Conservation (phyloP, 1,140 invertebrate species). For the Aphidius gifuensis region DNA sequence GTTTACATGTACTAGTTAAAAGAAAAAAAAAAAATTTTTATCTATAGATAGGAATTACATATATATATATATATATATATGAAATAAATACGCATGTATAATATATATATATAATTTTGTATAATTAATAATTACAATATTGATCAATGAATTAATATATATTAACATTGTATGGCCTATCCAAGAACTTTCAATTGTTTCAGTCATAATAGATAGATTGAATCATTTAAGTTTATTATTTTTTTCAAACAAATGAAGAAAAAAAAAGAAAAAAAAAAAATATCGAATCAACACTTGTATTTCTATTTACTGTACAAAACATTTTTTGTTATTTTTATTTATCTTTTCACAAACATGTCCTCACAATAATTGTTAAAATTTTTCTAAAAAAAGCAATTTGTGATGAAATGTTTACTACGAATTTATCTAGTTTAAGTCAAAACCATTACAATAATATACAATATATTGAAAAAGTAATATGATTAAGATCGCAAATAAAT, state of each 20-base stretch:
- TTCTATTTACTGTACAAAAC: conserved; percentile 22
- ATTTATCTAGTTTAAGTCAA: no score
- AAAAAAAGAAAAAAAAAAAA: conserved; percentile 3
- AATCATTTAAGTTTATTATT: not conserved
- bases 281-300: not conserved
- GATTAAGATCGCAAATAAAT: no score
- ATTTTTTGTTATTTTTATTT: not conserved
- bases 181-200: not conserved
- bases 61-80: no score
- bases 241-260: not conserved
- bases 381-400: not conserved
- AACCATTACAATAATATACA: no score
- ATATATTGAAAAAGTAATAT: no score
- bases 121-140: conserved; percentile 33
- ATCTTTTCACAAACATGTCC: conserved; percentile 16
- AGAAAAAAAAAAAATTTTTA: no score
- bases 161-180: conserved; percentile 26
- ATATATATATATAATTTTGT: conserved; percentile 34
- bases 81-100: not conserved
- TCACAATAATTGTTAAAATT: conserved; percentile 4
- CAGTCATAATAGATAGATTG: not conserved
- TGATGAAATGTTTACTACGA: no score
- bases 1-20: no score
- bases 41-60: no score
- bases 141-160: conserved; percentile 31